Conservation (phyloP, 2,797 vertebrate genomes). For the Mareca penelope region DNA sequence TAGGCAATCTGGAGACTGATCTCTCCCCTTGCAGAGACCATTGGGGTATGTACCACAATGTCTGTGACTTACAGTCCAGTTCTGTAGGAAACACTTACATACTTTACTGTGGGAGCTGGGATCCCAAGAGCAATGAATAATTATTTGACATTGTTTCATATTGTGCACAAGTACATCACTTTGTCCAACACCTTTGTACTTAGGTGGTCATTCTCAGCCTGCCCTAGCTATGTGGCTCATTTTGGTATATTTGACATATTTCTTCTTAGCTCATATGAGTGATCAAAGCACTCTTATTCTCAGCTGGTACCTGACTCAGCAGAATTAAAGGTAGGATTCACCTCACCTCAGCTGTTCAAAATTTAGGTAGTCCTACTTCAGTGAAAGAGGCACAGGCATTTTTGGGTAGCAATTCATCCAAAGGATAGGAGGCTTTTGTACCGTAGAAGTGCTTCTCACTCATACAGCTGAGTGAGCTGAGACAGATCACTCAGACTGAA, state of each 20-base stretch:
- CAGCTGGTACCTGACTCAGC: neutral
- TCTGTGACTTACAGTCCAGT: neutral
- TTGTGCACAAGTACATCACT: neutral
- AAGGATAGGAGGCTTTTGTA: neutral
- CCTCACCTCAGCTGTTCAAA: neutral
- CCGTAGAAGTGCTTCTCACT: neutral
- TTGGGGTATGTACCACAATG: neutral
- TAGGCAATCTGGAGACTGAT: too few species aligned
- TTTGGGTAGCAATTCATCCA: neutral
- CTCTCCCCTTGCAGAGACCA: neutral
- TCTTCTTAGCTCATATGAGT: neutral
- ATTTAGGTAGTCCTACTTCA: neutral
- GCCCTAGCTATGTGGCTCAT: neutral
- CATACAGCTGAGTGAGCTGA: neutral
- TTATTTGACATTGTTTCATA: neutral
- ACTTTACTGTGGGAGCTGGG: neutral
- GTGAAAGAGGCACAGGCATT: neutral
- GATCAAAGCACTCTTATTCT: neutral
- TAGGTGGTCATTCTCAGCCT: neutral
- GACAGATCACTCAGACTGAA: neutral
- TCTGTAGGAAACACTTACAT: neutral
- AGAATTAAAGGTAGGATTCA: neutral
- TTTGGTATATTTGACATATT: neutral
- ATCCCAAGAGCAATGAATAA: neutral
- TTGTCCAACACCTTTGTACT: neutral